These are phyloP conservation scores for Bhutanitis thaidina DNA, from an alignment of 2,888 invertebrate species.

Conservation along the genomic window DNA sequence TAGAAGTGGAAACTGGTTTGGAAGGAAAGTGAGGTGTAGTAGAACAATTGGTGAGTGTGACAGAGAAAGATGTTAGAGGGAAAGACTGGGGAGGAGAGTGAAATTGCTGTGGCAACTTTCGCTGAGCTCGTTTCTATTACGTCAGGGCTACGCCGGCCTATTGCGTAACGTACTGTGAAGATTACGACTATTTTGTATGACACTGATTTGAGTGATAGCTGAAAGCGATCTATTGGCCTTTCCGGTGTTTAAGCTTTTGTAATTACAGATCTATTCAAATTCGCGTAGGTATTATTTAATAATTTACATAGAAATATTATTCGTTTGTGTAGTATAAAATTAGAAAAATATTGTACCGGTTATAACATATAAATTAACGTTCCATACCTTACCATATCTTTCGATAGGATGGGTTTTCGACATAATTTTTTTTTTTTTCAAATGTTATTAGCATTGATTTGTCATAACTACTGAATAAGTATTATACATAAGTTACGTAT, in stretches of 20 bases:
- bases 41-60: slow-evolving; percentile 33
- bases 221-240: slow-evolving; percentile 62
- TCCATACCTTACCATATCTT: no score
- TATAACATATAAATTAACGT: no score
- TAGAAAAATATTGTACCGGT: no score
- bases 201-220: slow-evolving; percentile 70
- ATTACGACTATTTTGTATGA: slow-evolving; percentile 67
- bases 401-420: no score
- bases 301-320: no score
- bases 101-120: slow-evolving; percentile 75
- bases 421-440: no score
- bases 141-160: slow-evolving; percentile 54
- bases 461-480: no score
- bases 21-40: slow-evolving; percentile 39
- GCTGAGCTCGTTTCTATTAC: slow-evolving; percentile 74
- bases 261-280: slow-evolving; percentile 7
- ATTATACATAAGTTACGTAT: no score
- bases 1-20: slow-evolving; percentile 41
- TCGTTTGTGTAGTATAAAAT: no score
- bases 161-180: slow-evolving; percentile 60
- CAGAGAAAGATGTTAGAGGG: slow-evolving; percentile 48
- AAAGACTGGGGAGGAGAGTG: slow-evolving; percentile 67
- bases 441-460: no score
- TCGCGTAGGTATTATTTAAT: no score
- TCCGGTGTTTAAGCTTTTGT: slow-evolving; percentile 40